phyloP scores from a whole-genome alignment of 2,888 invertebrate species.

The Spisula solida region DNA sequence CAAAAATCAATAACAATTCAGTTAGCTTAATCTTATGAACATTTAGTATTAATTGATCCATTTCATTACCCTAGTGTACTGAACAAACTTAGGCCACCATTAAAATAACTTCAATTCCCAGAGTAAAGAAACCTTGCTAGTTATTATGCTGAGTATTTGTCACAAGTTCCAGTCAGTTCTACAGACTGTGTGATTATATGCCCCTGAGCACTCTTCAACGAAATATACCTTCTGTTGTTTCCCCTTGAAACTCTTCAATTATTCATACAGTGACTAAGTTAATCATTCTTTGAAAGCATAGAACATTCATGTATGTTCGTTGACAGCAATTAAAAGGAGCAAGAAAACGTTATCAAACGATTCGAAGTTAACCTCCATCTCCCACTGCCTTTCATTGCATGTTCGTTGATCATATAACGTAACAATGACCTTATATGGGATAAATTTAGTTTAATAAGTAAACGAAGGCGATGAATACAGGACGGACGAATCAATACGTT shows the following conservation, averaged over 20 bases:
- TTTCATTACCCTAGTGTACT: background rate
- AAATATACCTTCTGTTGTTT: constrained; percentile 13
- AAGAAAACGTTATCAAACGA: background rate
- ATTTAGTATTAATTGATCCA: background rate
- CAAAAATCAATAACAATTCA: background rate
- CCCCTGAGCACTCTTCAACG: constrained; percentile 7
- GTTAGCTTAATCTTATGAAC: background rate
- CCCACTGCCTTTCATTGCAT: background rate
- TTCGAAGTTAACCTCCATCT: background rate
- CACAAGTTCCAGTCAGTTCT: background rate
- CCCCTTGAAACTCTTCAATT: constrained; percentile 21
- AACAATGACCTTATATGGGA: constrained; percentile 18
- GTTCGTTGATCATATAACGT: constrained; percentile 26
- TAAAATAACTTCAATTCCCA: background rate
- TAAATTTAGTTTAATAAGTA: constrained; percentile 25
- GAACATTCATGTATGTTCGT: background rate
- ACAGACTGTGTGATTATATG: constrained; percentile 4
- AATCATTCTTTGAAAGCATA: constrained; percentile 19
- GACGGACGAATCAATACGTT: background rate
- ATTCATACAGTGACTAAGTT: constrained; percentile 26
- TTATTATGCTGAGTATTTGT: background rate
- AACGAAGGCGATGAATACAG: background rate
- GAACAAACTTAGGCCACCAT: background rate
- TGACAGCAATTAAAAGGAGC: background rate
- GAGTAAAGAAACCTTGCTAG: background rate